Evolutionary conservation across 1,140 invertebrate genomes (phyloP), one percentile per base, ranked within the genome.

Genomic region (Ips typographus): DNA sequence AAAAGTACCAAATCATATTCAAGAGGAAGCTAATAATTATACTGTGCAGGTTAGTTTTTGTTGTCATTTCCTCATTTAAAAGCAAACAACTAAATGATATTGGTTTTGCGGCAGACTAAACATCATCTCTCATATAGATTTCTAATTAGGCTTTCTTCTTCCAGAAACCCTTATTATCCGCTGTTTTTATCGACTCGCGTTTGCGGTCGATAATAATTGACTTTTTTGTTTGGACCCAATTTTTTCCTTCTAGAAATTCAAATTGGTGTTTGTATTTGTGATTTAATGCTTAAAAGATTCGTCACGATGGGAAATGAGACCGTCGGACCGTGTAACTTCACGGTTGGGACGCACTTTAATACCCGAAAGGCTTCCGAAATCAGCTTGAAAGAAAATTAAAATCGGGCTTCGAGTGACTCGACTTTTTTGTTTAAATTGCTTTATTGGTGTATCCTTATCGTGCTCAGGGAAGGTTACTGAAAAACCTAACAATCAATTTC

Each of bases 251-350:
- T 40, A 22, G 52, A 47, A 47, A 66, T 66, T 66, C 56, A 66
- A 66, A 66, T 66, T 57, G 52, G 52, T 56, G 64, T 66, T 66
- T 66, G 64, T 58, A 58, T 57, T 66, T 58, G 56, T 66, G 53
- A 66, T 66, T 58, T 57, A 58, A 66, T 51, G 64, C 53, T 66
- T 58, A 36, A 56, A 51, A 58, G 64, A 66, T 66, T 66, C 64
- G 64, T 66, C 64, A 66, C 64, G 56, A 58, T 58, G 49, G 64
- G 55, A 66, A 66, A 66, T 66, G 64, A 49, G 55, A 57, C 39
- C 64, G 40, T 3, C 44, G 4, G 43, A 66, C 38, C 64, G 56
- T 66, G 49, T 38, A 47, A 49, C 42, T 57, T 66, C 56, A 66
- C 55, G 53, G 64, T 52, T 38, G 43, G 6, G 7, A 60, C 41